Evolutionary conservation across 2,113 vertebrate genomes (phyloP).

Genomic region (Argyrosomus japonicus): DNA sequence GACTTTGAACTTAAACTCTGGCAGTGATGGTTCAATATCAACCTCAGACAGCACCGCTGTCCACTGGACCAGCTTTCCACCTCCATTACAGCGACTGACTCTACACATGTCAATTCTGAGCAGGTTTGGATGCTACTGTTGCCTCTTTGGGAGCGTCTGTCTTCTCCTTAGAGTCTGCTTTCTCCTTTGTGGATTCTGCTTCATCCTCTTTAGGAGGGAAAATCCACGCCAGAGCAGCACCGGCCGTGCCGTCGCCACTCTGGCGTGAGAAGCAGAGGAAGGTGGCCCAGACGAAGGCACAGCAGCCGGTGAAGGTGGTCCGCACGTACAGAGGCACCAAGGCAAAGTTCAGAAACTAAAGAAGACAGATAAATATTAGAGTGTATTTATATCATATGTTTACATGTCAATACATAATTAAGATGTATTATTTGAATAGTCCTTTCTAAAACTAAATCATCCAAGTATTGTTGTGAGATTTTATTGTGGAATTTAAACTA

Average conservation of each 20-base stretch:
- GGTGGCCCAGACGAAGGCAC: constrained; percentile 91
- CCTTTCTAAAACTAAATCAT: background rate
- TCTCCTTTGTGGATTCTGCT: constrained; percentile 19
- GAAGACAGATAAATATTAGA: constrained; percentile 22
- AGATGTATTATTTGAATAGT: background rate
- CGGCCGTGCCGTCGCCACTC: constrained; percentile 87
- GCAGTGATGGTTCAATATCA: constrained; percentile 6
- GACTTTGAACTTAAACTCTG: constrained; percentile 3
- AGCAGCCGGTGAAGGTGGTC: constrained; percentile 90
- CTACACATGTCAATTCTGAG: constrained; percentile 25
- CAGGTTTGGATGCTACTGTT: constrained; percentile 27
- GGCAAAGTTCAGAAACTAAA: constrained; percentile 91
- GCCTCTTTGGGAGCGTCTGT: constrained; percentile 23
- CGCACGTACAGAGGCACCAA: constrained; percentile 88
- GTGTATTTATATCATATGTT: background rate
- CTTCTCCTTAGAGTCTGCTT: constrained; percentile 15
- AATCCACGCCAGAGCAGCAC: constrained; percentile 81
- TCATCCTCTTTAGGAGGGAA: constrained; percentile 49
- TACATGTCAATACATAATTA: background rate
- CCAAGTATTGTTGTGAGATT: background rate
- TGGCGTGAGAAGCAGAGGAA: constrained; percentile 95
- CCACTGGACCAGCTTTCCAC: background rate
- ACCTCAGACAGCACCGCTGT: background rate
- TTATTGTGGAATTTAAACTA: background rate
- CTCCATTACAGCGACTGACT: background rate